Base-by-base conservation (phyloP, 1,140 invertebrate species). In the Drosophila grimshawi region DNA sequence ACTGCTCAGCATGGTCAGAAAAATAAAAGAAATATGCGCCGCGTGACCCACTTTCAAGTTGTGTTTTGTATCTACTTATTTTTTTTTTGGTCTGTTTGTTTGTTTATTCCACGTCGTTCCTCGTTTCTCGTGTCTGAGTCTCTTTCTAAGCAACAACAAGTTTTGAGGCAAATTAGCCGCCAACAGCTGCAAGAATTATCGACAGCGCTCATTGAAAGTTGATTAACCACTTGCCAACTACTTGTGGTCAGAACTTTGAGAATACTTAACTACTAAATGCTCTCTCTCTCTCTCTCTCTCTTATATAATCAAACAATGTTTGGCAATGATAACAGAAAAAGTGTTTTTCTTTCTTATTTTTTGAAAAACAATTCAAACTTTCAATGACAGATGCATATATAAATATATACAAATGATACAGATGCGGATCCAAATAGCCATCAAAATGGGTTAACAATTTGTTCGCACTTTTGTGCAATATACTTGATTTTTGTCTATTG, bases 181-280 rank as follows among this genome's bases (percentile, higher is more conserved):
- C 56, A 72, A 63, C 74, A 73, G 85, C 85, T 75, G 78, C 85
- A 78, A 64, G 72, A 81, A 57, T 64, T 73, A 73, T 73, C 70
- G 63, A 56, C 75, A 61, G 19, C 30, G 37, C 19, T 51, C 80
- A 89, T 85, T 89, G 85, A 89, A 85, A 89, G 85, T 89, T 89
- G 85, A 81, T 71, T 66, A 89, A 81, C 85, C 80, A 90, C 85
- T 89, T 85, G 85, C 86, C 80, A 82, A 83, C 88, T 77, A 67
- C 53, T 67, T 68, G n/a, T 32, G 60, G 45, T 48, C 60, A 70
- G 60, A 76, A 76, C 49, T 41, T 46, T 69, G 46, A 11, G 33
- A 19, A 46, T 45, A 2, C 8, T 10, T 4, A 63, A 75, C 76
- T 67, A 68, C 63, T 65, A 46, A 53, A 71, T 56, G 60, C 35